Conservation (phyloP, 2,113 vertebrate species). For the Eulemur rufifrons region DNA sequence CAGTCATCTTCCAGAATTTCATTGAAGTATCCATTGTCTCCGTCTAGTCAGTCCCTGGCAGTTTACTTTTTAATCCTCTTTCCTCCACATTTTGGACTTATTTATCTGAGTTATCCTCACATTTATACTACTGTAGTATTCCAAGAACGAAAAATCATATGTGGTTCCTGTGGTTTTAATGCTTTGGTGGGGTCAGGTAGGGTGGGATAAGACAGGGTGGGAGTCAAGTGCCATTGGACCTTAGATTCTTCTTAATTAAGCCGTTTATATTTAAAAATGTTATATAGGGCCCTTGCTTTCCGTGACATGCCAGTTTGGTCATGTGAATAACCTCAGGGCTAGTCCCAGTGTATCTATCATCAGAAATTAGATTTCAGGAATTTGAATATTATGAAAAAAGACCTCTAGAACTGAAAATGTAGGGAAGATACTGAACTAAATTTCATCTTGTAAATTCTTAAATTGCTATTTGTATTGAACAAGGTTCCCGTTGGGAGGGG, state of each 20-base stretch:
- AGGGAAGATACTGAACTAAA: background rate
- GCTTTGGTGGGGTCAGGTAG: background rate
- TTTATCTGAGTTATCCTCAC: background rate
- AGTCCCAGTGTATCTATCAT: background rate
- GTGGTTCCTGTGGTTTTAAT: background rate
- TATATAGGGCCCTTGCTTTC: background rate
- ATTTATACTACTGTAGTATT: background rate
- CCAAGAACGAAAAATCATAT: background rate
- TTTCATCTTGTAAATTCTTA: conserved; percentile 17
- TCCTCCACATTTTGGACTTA: background rate
- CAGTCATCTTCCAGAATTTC: conserved; percentile 36
- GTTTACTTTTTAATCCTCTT: background rate
- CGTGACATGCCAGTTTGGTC: conserved; percentile 32
- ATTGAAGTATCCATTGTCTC: background rate
- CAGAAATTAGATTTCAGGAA: background rate
- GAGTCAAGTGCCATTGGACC: background rate
- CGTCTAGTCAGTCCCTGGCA: background rate
- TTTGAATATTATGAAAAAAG: conserved; percentile 37
- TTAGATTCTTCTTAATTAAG: background rate
- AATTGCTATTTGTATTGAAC: conserved; percentile 10
- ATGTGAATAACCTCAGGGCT: background rate
- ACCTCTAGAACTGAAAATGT: background rate
- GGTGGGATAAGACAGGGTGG: background rate
- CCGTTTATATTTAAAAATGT: background rate
- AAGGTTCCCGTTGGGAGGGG: background rate